phyloP scores from a whole-genome alignment of 2,797 vertebrate genomes.

The Mormyrops boulengeri region DNA sequence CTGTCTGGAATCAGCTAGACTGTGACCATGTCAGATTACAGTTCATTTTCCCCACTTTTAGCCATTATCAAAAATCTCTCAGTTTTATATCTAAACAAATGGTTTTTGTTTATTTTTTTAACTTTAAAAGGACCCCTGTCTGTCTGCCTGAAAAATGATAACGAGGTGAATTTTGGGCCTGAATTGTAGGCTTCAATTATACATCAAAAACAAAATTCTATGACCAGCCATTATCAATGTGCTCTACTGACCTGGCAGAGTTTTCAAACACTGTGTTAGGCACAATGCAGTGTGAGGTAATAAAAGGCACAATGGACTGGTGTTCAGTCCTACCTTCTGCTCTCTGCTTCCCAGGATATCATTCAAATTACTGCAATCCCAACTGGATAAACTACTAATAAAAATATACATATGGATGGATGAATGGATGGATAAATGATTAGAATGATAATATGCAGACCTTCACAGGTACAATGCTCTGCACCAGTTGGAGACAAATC shows the following conservation, averaged over 20 bases:
- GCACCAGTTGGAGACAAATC: neutral
- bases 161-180: neutral
- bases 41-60: neutral
- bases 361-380: neutral
- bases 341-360: neutral
- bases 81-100: neutral
- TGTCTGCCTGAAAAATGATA: neutral
- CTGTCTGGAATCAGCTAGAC: neutral
- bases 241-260: neutral
- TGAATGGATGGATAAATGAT: neutral
- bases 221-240: neutral
- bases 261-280: neutral
- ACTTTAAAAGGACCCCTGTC: neutral
- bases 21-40: neutral
- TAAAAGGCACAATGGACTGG: neutral
- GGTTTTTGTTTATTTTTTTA: neutral
- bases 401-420: neutral
- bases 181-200: neutral
- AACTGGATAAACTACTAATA: neutral
- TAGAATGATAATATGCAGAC: neutral
- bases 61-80: neutral
- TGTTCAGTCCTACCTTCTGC: neutral
- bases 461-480: neutral
- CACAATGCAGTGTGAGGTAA: neutral
- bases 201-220: neutral